Evolutionary conservation across 2,888 invertebrate genomes (phyloP), one percentile per base, ranked within the genome.

Genomic region (Argyra leucocephala): DNA sequence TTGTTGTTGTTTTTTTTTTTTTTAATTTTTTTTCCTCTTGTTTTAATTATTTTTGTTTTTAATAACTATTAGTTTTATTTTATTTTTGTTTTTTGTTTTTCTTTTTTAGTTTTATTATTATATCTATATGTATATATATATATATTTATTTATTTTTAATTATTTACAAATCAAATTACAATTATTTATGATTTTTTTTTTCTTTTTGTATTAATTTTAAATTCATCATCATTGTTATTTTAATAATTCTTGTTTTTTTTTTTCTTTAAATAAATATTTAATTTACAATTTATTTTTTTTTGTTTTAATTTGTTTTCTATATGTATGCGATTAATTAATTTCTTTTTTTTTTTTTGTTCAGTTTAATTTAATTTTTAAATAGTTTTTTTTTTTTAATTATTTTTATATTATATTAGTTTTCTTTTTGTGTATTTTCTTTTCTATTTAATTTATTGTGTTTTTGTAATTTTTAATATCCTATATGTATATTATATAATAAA

Each of bases 211-310:
- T 68, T 73, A 57, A 31, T 64, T 68, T 48, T 48, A 48, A 48
- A 48, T 48, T 48, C 48, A 12, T 48, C 48, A 48, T 31, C 60
- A 63, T 61, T 67, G 67, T 69, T 64, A 64, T 67, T 65, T 68
- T 67, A 64, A 48, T 48, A 9, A 6, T 64, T 58, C 10, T 66
- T 69, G 69, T 24, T 31, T 66, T 36, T 63, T 48, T 24, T n/a
- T 26, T 26, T 61, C 62, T 66, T 60, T 66, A 63, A 61, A 22
- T 63, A 48, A 12, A 48, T 48, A 48, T 18, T n/a, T 12, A 48
- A 2, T 48, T 48, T 48, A 18, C 12, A 37, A 37, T 73, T 73
- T 75, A 70, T 76, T 74, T 72, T 75, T 69, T 73, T 74, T 72
- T 73, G 64, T 64, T 65, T 69, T 69, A 66, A 22, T 64, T 66